Conservation (phyloP, 64 coral and sea anemone genomes). For the Exaiptasia diaphana region DNA sequence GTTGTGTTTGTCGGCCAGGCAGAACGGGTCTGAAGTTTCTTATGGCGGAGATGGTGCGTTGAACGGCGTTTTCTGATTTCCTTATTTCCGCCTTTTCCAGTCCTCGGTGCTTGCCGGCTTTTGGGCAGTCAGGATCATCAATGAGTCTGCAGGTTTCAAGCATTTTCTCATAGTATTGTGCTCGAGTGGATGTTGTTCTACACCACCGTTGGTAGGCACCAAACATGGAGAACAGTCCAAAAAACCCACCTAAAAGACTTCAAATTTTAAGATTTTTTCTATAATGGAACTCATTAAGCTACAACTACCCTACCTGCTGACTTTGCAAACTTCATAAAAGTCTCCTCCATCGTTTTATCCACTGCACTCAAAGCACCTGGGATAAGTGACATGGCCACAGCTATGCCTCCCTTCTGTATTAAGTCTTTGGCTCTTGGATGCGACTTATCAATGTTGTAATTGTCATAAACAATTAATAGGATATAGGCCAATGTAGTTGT, state of each 20-base stretch:
- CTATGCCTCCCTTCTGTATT: conserved; percentile 39
- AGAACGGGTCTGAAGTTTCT: conserved; percentile 38
- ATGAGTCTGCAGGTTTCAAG: conserved; percentile 28
- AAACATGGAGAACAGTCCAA: conserved; percentile 37
- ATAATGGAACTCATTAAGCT: too few species aligned
- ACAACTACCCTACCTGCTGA: too few species aligned
- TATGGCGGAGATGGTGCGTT: conserved; percentile 26
- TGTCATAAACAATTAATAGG: too few species aligned
- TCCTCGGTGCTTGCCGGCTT: too few species aligned
- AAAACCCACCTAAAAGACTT: conserved; percentile 38
- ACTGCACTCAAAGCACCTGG: conserved; percentile 49
- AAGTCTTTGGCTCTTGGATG: conserved; percentile 38
- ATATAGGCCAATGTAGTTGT: too few species aligned
- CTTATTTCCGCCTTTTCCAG: too few species aligned
- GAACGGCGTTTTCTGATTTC: too few species aligned
- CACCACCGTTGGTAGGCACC: conserved; percentile 58
- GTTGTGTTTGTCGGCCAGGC: conserved; percentile 26
- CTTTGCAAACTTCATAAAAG: conserved; percentile 49
- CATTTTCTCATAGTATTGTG: conserved; percentile 30
- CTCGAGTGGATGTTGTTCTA: conserved; percentile 36
- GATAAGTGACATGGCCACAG: conserved; percentile 29
- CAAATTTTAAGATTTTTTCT: too few species aligned
- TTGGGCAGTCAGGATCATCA: not conserved
- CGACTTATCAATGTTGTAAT: conserved; percentile 31
- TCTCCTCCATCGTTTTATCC: too few species aligned